Evolutionary conservation across 1,140 invertebrate genomes (phyloP), one percentile per base, ranked within the genome.

Genomic region (Trachelipus rathkii): DNA sequence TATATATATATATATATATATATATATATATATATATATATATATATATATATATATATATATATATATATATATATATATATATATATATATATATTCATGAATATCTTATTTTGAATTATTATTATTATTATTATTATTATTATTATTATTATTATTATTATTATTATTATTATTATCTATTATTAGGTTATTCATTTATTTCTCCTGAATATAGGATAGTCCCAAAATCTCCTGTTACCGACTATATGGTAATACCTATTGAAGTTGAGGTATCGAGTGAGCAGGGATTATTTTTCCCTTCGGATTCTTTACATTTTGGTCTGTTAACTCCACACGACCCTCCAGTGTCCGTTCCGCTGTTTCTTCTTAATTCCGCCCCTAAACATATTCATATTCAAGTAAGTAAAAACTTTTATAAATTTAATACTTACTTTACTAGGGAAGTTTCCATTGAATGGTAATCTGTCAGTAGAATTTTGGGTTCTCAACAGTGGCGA

Each of bases 251-350:
- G 69, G 90, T 95, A 77, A 88, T 95, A 76, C 93, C 93, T 24
- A 87, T 95, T n/a, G 93, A 95, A 86, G 89, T 95, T 21, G 92
- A 95, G 88, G 93, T 96, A 66, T 87, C 90, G 76, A 87, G 89
- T 71, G 83, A 86, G 82, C 88, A 91, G 81, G 92, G 92, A 72
- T 87, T 95, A 73, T 94, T 93, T 86, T 89, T 90, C 67, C 89
- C 90, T 66, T 89, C 90, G 82, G 92, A 93, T 77, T 85, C 90
- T 78, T 87, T 95, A 53, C 92, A 96, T 86, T 95, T 96, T 86
- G 94, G 93, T 78, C 88, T 93, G 80, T 87, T 93, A 69, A 89
- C 91, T 60, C 89, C 89, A 43, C 84, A 90, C 80, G 91, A 92
- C 83, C 85, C 87, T 71, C 89, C 91, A 10, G 89, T 88, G 84